Conservation (phyloP, 2,113 vertebrate genomes). For the Callipepla californica region DNA sequence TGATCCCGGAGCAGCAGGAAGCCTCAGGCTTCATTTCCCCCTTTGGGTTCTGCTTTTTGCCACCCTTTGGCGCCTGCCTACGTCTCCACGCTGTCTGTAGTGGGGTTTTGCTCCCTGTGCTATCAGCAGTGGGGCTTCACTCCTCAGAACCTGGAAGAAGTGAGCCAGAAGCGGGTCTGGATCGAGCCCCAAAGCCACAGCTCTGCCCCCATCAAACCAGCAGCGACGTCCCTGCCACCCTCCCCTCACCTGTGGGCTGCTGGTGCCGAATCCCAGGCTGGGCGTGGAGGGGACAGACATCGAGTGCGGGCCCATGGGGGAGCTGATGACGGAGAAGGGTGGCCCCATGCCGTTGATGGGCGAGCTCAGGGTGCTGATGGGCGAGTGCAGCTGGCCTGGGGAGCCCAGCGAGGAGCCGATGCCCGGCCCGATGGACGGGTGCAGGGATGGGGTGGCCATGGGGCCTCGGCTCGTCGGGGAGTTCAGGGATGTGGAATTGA, state of each 20-base stretch:
- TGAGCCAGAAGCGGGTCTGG: rapidly evolving
- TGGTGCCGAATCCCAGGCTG: slow-evolving; percentile 90
- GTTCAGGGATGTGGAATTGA: slow-evolving; percentile 88
- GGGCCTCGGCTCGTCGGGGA: slow-evolving; percentile 88
- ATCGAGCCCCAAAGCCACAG: rapidly evolving
- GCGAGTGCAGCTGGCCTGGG: slow-evolving; percentile 90
- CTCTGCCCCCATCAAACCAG: rapidly evolving
- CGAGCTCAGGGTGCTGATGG: slow-evolving; percentile 91
- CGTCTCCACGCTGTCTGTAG: not conserved
- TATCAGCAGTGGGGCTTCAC: not conserved
- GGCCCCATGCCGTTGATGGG: slow-evolving; percentile 96
- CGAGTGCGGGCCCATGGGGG: slow-evolving; percentile 92
- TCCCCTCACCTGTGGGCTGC: slow-evolving; percentile 91
- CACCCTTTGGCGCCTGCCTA: not conserved
- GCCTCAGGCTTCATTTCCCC: not conserved
- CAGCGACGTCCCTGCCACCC: rapidly evolving
- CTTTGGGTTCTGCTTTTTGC: not conserved
- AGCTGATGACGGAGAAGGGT: slow-evolving; percentile 97
- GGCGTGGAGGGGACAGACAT: slow-evolving; percentile 89
- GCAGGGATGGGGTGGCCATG: slow-evolving; percentile 90
- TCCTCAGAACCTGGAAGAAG: not conserved
- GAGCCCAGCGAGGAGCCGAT: slow-evolving; percentile 90
- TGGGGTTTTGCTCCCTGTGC: not conserved
- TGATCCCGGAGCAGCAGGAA: not conserved
- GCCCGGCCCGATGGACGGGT: slow-evolving; percentile 80